A percentile compares a stretch with the other conserved stretches of the same genome.
These are phyloP conservation scores for Pantelozetes paolii DNA, from an alignment of 2,888 invertebrate genomes.

Conservation along the genomic window DNA sequence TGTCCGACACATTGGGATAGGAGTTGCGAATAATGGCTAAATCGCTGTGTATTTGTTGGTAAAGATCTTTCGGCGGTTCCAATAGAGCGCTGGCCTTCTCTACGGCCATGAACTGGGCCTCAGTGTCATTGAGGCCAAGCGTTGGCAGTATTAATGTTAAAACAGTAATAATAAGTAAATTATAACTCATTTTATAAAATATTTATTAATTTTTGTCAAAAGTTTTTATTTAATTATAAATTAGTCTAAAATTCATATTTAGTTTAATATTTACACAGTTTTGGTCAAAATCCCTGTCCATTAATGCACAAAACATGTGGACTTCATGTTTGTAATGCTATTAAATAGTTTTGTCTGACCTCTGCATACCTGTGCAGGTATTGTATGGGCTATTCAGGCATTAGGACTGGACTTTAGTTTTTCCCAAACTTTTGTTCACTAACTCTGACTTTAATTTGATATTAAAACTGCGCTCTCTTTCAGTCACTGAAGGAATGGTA, in stretches of 20 bases:
- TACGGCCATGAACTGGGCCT: slow-evolving; percentile 25
- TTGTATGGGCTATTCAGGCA: no score
- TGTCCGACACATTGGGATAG: slow-evolving; percentile 2
- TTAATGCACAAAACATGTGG: neutral
- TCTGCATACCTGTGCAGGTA: no score
- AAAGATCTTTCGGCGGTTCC: slow-evolving; percentile 32
- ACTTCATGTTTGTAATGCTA: neutral
- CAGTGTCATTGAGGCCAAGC: slow-evolving; percentile 1
- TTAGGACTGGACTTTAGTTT: no score
- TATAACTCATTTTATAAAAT: neutral
- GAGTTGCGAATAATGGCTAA: slow-evolving; percentile 1
- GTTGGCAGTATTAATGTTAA: neutral
- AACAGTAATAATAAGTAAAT: neutral
- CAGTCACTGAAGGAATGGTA: no score
- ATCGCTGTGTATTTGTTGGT: slow-evolving; percentile 24
- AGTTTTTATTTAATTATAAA: neutral
- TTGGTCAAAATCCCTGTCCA: neutral
- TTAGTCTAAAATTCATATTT: neutral
- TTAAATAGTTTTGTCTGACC: neutral
- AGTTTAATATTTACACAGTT: neutral
- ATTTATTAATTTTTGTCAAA: neutral
- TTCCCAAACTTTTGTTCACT: no score
- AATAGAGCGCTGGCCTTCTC: slow-evolving; percentile 22
- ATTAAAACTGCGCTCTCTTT: no score
- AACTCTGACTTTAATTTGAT: no score